phyloP scores from a whole-genome alignment of 2,797 vertebrate genomes.

The Hippopotamyrus pictus region DNA sequence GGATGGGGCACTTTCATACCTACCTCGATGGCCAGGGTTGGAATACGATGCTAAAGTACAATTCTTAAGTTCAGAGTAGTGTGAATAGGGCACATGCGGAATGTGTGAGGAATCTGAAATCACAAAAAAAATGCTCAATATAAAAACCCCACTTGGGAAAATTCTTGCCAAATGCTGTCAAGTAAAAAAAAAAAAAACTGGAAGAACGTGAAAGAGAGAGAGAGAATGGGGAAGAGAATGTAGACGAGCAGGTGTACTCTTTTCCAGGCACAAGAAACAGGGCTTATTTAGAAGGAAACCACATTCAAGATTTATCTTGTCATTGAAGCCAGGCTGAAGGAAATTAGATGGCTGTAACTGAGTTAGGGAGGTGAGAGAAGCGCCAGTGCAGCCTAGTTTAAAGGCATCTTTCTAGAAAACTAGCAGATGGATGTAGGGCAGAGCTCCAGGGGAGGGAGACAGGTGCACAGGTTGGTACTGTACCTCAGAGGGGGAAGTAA shows the following conservation, averaged over 20 bases:
- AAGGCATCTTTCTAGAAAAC: neutral
- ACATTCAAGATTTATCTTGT: neutral
- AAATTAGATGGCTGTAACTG: neutral
- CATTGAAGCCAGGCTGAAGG: neutral
- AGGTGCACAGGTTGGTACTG: constrained; percentile 9
- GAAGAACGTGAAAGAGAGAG: neutral
- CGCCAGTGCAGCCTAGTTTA: neutral
- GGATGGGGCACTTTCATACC: neutral
- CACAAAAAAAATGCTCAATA: neutral
- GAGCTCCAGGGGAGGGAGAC: constrained; percentile 28
- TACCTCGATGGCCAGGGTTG: neutral
- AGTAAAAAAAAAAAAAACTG: constrained; percentile 13
- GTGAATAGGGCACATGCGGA: neutral
- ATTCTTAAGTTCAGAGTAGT: constrained; percentile 11
- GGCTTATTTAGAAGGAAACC: neutral
- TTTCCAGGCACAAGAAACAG: constrained; percentile 4
- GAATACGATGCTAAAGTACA: neutral
- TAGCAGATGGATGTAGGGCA: constrained; percentile 15
- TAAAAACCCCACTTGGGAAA: constrained; percentile 8
- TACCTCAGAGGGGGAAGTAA: constrained; percentile 25
- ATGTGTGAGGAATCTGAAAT: constrained; percentile 8
- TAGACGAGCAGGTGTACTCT: neutral
- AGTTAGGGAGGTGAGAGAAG: neutral
- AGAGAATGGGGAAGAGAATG: constrained; percentile 1
- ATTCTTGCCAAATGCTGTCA: constrained; percentile 28